Conservation (phyloP, 1,140 invertebrate genomes). For the Magallana angulata region DNA sequence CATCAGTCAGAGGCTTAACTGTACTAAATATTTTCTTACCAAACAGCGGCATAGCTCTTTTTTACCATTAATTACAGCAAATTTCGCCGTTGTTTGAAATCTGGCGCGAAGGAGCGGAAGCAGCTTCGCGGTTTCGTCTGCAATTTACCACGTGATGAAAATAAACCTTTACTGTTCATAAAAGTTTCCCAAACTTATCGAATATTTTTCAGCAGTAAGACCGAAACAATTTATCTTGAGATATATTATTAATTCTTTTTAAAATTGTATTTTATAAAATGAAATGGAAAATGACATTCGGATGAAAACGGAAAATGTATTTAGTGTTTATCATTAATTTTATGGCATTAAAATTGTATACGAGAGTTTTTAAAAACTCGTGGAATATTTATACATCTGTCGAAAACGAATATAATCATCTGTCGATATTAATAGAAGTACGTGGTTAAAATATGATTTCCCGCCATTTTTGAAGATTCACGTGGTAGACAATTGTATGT, state of each 20-base stretch:
- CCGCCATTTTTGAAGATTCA: conserved; percentile 5
- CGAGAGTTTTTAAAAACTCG: background rate
- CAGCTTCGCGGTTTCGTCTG: conserved; percentile 51
- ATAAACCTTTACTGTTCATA: background rate
- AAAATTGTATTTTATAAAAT: background rate
- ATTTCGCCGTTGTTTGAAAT: conserved; percentile 72
- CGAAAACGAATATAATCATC: background rate
- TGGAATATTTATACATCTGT: background rate
- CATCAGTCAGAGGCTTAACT: conserved; percentile 66
- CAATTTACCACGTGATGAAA: conserved; percentile 31
- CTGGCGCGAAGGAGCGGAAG: conserved; percentile 73
- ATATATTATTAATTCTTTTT: background rate
- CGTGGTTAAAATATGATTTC: background rate
- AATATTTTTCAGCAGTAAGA: background rate
- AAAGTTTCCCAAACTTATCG: background rate
- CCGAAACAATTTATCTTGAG: background rate
- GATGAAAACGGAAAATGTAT: background rate
- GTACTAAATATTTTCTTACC: conserved; percentile 72
- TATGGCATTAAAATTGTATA: too few relatives aligned
- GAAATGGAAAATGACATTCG: background rate
- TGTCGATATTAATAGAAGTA: background rate
- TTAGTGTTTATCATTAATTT: too few relatives aligned
- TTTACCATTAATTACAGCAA: conserved; percentile 60
- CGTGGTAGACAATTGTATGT: background rate
- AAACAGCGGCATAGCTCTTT: conserved; percentile 74